Conservation (phyloP, 2,797 vertebrate species). For the Sphenodon punctatus region DNA sequence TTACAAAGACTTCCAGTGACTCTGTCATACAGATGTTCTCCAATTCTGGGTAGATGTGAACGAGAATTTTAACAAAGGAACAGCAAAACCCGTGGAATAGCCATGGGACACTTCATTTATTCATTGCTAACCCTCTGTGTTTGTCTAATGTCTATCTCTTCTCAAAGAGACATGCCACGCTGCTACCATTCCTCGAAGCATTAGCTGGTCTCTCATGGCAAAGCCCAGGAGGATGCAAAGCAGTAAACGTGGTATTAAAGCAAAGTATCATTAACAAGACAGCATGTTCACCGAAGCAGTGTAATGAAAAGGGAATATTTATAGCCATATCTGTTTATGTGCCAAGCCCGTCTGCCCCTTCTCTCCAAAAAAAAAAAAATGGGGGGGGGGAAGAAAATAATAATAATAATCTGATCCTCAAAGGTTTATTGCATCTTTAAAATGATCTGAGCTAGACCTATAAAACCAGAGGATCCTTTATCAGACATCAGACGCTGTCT, state of each 20-base stretch:
- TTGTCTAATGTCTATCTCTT: conserved; percentile 44
- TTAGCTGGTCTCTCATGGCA: conserved; percentile 50
- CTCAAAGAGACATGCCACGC: conserved; percentile 5
- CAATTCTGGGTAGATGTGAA: conserved; percentile 31
- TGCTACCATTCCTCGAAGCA: conserved; percentile 15
- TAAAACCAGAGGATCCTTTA: background rate
- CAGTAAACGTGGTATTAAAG: background rate
- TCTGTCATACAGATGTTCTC: conserved; percentile 30
- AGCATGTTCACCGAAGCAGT: background rate
- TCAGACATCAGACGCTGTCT: background rate
- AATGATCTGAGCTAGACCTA: background rate
- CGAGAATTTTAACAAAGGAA: too few species aligned
- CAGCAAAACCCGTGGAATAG: too few species aligned
- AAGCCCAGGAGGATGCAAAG: conserved; percentile 15
- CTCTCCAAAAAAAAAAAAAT: background rate
- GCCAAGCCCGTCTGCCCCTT: background rate
- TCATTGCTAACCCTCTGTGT: conserved; percentile 54
- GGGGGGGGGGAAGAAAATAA: too few species aligned
- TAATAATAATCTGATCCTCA: fast-evolving
- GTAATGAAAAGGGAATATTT: conserved; percentile 10
- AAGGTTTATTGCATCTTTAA: conserved; percentile 2
- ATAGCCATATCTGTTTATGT: background rate
- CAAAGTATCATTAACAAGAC: background rate
- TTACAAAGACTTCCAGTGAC: too few species aligned
- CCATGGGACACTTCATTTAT: too few species aligned